These are phyloP conservation scores for Mizuhopecten yessoensis DNA, from an alignment of 1,140 invertebrate species.

Conservation along the genomic window DNA sequence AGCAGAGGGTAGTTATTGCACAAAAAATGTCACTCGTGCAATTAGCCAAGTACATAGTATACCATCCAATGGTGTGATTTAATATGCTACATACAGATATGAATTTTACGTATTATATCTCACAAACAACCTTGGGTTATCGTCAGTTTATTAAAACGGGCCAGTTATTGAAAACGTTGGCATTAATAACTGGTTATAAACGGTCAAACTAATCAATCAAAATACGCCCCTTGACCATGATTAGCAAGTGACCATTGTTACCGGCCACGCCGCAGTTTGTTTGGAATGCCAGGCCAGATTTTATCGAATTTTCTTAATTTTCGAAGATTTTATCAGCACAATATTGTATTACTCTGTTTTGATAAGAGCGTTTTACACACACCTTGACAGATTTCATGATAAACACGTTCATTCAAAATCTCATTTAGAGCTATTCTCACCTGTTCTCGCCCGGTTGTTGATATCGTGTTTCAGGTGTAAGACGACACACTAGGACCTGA, in stretches of 20 bases:
- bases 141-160: background rate
- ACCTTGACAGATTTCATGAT: background rate
- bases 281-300: constrained; percentile 1
- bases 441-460: background rate
- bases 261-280: background rate
- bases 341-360: constrained; percentile 6
- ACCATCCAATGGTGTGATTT: background rate
- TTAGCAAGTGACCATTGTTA: constrained; percentile 7
- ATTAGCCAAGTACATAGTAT: no score
- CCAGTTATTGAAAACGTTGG: background rate
- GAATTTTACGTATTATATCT: background rate
- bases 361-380: background rate
- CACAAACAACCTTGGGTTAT: background rate
- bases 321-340: background rate
- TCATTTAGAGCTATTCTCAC: background rate
- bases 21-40: no score
- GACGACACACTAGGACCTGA: background rate
- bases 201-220: background rate
- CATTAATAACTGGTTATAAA: background rate
- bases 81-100: background rate
- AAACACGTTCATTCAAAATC: background rate
- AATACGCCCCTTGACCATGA: background rate
- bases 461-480: background rate
- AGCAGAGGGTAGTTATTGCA: no score
- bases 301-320: constrained; percentile 36